Evolutionary conservation across 2,113 vertebrate genomes (phyloP).

Genomic region (Sceloporus undulatus): DNA sequence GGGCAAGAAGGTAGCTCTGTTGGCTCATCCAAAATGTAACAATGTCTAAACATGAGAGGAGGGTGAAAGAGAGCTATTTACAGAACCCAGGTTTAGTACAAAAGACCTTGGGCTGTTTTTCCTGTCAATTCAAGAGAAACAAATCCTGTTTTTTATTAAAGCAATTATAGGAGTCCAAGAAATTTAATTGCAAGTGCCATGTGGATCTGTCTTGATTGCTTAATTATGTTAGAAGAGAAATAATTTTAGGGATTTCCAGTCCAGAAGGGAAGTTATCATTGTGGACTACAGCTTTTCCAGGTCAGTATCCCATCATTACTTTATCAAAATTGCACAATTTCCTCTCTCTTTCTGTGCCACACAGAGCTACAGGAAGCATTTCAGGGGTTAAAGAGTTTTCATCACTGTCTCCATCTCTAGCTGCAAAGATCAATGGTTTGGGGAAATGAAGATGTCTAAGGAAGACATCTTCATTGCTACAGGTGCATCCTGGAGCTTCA

Average conservation of each 20-base stretch:
- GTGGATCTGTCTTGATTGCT: conserved; percentile 44
- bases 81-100: conserved; percentile 44
- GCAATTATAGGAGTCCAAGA: conserved; percentile 47
- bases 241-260: conserved; percentile 34
- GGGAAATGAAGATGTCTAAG: not conserved
- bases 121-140: conserved; percentile 9
- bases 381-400: not conserved
- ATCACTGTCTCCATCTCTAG: not conserved
- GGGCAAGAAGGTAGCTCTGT: not conserved
- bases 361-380: not conserved
- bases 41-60: not conserved
- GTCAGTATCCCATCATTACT: conserved; percentile 47
- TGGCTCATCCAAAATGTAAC: too few relatives aligned
- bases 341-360: conserved; percentile 14
- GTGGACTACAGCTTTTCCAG: conserved; percentile 26
- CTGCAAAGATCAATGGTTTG: not conserved
- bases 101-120: conserved; percentile 37
- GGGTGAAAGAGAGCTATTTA: not conserved
- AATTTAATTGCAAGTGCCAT: conserved; percentile 49
- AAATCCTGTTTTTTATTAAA: conserved; percentile 44
- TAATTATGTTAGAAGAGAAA: conserved; percentile 58
- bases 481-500: not conserved
- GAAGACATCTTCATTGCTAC: not conserved
- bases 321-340: conserved; percentile 42
- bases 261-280: not conserved